phyloP scores from a whole-genome alignment of 2,888 invertebrate species.

The Synergus umbraculus region DNA sequence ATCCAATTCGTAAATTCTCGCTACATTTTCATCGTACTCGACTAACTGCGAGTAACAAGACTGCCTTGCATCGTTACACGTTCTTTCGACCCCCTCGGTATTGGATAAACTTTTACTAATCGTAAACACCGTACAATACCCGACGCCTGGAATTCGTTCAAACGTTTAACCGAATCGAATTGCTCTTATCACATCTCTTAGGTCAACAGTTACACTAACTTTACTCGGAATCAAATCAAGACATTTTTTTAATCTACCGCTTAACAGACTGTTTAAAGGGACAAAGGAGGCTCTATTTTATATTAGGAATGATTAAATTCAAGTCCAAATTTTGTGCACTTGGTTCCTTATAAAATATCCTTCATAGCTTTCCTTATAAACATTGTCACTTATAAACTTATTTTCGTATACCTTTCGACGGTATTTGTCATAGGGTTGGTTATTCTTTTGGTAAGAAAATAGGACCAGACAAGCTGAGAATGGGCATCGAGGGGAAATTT shows the following conservation, averaged over 20 bases:
- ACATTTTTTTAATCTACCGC: neutral
- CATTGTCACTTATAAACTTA: too few relatives aligned
- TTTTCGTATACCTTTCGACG: too few relatives aligned
- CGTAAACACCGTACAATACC: conserved; percentile 3
- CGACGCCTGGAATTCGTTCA: conserved; percentile 21
- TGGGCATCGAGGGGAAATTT: neutral
- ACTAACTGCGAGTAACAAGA: conserved; percentile 70
- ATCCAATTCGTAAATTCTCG: conserved; percentile 81
- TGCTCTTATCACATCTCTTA: conserved; percentile 8
- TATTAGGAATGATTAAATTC: neutral
- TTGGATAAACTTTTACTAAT: conserved; percentile 38
- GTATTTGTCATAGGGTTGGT: too few relatives aligned
- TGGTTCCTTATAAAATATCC: too few relatives aligned
- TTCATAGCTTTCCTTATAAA: too few relatives aligned
- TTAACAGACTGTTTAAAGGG: neutral
- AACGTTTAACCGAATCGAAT: conserved; percentile 30
- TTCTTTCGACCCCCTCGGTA: conserved; percentile 37
- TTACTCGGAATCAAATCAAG: conserved; percentile 33
- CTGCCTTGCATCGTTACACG: conserved; percentile 56
- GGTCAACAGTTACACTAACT: neutral
- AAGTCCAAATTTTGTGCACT: too few relatives aligned
- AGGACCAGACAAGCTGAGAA: neutral
- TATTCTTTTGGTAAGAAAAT: too few relatives aligned
- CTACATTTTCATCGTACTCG: conserved; percentile 75
- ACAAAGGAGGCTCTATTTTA: neutral